Evolutionary conservation across 2,113 vertebrate species (phyloP).

Genomic region (Brachyistius frenatus): DNA sequence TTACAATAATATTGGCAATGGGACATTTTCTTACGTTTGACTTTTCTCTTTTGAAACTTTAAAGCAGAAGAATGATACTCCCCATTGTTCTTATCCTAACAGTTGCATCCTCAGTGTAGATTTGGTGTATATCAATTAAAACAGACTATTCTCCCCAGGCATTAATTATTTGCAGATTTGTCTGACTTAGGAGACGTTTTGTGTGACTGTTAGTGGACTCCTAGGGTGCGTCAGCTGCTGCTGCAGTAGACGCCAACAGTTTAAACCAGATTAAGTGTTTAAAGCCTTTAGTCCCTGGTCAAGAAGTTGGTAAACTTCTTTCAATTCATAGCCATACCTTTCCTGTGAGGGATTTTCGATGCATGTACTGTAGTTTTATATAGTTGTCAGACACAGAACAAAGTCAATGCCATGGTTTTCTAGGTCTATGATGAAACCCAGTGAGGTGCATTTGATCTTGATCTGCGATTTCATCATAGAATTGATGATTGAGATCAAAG

Average conservation of each 20-base stretch:
- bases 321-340: not conserved
- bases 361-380: too few species aligned
- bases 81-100: slow-evolving; percentile 21
- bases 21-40: not conserved
- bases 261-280: slow-evolving; percentile 67
- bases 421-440: not conserved
- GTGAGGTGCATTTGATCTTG: slow-evolving; percentile 16
- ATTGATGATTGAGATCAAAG: slow-evolving; percentile 16
- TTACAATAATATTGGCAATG: slow-evolving; percentile 7
- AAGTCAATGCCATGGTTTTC: not conserved
- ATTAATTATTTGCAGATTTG: slow-evolving; percentile 71
- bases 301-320: slow-evolving; percentile 40
- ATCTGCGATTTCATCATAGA: slow-evolving; percentile 1
- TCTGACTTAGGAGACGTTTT: slow-evolving; percentile 49
- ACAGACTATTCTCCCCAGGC: slow-evolving; percentile 25
- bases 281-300: slow-evolving; percentile 56
- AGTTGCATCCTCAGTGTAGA: slow-evolving; percentile 26
- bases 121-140: slow-evolving; percentile 29
- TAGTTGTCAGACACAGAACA: not conserved
- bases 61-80: slow-evolving; percentile 25
- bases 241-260: slow-evolving; percentile 13
- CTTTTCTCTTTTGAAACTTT: slow-evolving; percentile 8
- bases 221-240: slow-evolving; percentile 52
- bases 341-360: not conserved
- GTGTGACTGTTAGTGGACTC: slow-evolving; percentile 30